Conservation (phyloP, 2,113 vertebrate genomes). For the Gopherus flavomarginatus region DNA sequence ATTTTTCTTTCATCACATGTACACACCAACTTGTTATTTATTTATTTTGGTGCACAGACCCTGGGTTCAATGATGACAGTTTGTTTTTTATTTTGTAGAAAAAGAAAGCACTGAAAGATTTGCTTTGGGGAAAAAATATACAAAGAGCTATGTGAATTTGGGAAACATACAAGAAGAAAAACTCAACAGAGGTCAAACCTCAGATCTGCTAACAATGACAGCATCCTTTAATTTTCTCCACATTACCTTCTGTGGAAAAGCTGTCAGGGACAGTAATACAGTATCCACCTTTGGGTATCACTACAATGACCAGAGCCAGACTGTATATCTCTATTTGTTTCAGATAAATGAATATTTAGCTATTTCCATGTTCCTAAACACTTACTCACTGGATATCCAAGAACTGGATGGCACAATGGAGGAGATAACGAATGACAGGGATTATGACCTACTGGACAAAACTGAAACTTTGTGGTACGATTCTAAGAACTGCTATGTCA, state of each 20-base stretch:
- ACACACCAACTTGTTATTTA: slow-evolving; percentile 43
- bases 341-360: not conserved
- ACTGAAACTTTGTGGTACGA: not conserved
- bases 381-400: not conserved
- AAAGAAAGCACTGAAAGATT: slow-evolving; percentile 56
- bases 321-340: not conserved
- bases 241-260: not conserved
- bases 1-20: slow-evolving; percentile 38
- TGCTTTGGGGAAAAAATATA: slow-evolving; percentile 25
- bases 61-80: slow-evolving; percentile 46
- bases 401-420: not conserved
- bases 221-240: not conserved
- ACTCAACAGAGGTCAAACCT: slow-evolving; percentile 15
- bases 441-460: not conserved
- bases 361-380: slow-evolving; percentile 3
- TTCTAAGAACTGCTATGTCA: not conserved
- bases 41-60: slow-evolving; percentile 60
- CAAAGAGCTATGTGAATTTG: slow-evolving; percentile 36
- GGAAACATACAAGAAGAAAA: slow-evolving; percentile 25
- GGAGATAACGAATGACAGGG: not conserved
- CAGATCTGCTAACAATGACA: not conserved
- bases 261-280: not conserved
- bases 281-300: slow-evolving; percentile 23
- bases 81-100: slow-evolving; percentile 55
- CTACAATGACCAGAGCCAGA: not conserved